Evolutionary conservation across 2,113 vertebrate species (phyloP), one percentile per base, ranked within the genome.

Genomic region (Corythornis cristatus): DNA sequence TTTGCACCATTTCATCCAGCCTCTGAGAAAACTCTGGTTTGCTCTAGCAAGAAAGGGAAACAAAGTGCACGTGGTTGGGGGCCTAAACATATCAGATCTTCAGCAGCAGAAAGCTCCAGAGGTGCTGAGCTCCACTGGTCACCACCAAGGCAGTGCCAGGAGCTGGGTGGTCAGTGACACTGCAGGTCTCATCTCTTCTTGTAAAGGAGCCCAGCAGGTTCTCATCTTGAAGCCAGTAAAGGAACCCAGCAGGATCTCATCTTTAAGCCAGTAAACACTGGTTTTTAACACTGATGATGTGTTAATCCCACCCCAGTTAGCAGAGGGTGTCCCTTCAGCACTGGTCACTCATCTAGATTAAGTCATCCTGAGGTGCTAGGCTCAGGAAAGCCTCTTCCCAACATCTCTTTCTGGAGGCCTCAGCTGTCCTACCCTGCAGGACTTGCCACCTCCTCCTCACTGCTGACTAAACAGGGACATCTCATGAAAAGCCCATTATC

Each of bases 401-500:
- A 76, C 48, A 29, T 6, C 88, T 45, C 40, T 31, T 40, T 22
- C 60, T 10, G 28, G n/a, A 78, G 56, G 45, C 20, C 20, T 50
- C 25, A 18, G 61, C 26, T 64, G 25, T 42, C 37, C 37, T 28
- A 20, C 61, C 19, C 50, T 8, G 67, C 58, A 65, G 54, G n/a
- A 45, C 54, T 43, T 33, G 58, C 65, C 61, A 77, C 79, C 56
- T 77, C 64, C 72, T 45, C 8, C 2, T 73, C 56, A 20, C 50
- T 12, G 65, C 67, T 83, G 43, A 80, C 73, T 83, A 88, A 90
- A 70, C 0, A 1, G 9, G 40, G 72, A 54, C 25, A 13, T 50
- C 71, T 93, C 25, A 70, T 51, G 37, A 81, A 74, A 86, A 93
- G 83, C 61, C 61, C 77, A 88, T 92, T 77, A 88, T 9, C 68